Base-by-base conservation (phyloP, 2,113 vertebrate species). In the Austrofundulus limnaeus region DNA sequence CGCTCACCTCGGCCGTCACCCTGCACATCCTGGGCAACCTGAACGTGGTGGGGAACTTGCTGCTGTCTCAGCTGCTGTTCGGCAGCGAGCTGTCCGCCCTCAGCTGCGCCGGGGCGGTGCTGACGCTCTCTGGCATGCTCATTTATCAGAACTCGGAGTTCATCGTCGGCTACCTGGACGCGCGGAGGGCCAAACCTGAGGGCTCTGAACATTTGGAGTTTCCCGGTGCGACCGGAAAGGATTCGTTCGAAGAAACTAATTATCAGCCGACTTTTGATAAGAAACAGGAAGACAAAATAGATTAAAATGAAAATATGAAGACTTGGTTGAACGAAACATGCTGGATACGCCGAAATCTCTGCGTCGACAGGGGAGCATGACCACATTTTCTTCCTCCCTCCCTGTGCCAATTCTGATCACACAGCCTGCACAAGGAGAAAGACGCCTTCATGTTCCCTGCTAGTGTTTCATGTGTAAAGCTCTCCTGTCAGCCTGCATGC, bases 1-100 rank as follows among this genome's bases (percentile, higher is more conserved):
- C 94, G 1, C 95, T 96, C 74, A 98, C 97, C 23, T 99, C 97
- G 0, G 95, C 96, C 11, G 96, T 99, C 89, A 99, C 97, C 0
- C 90, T 99, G 85, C 97, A 99, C 2, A 92, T 99, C 70, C 92
- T 98, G 43, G 97, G 97, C 64, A 98, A 98, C 85, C 81, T 98
- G 78, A 96, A 91, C 0, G 89, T 97, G 48, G 94, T 96, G 86
- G 97, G 95, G 39, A 99, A 98, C 89, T 90, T 99, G 57, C 76
- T 97, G 80, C 82, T 99, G 50, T 97, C 96, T 3, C 83, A 93
- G 64, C 77, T 98, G 62, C 91, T 98, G 5, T 99, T 99, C 0
- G 95, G 94, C 51, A 96, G 92, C 14, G 90, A 86, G 76, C 80
- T 98, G 68, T 95, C 95, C 0, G 17, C 88, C 1, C 94, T 98